Conservation (phyloP, 1,140 invertebrate genomes). For the Conus betulinus region DNA sequence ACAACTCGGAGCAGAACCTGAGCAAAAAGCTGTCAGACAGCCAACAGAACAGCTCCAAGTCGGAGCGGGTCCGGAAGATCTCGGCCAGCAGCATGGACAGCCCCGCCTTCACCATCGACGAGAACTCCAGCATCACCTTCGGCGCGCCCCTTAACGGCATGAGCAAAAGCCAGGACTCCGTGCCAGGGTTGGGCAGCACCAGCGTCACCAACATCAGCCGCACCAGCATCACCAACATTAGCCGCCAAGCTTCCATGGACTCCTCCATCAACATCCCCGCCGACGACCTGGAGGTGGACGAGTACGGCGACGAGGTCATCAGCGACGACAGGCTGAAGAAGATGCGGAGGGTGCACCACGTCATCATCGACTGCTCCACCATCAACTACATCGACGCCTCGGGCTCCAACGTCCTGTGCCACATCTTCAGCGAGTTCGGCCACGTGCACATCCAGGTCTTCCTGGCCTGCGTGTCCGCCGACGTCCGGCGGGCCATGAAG, state of each 20-base stretch:
- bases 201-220: not conserved
- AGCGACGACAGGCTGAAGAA: conserved; percentile 62
- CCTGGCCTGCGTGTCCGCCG: conserved; percentile 59
- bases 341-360: conserved; percentile 67
- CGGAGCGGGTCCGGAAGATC: conserved; percentile 36
- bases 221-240: not conserved
- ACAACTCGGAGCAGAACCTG: conserved; percentile 11
- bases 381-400: conserved; percentile 76
- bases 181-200: not conserved
- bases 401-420: conserved; percentile 73
- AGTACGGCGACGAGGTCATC: conserved; percentile 63
- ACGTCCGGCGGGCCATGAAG: conserved; percentile 62
- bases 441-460: conserved; percentile 69
- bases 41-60: not conserved
- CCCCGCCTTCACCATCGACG: conserved; percentile 50
- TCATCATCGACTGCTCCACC: conserved; percentile 74
- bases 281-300: conserved; percentile 64
- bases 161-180: conserved; percentile 15
- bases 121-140: conserved; percentile 26
- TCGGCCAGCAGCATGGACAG: conserved; percentile 52
- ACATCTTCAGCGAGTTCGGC: conserved; percentile 67
- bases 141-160: not conserved
- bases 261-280: conserved; percentile 47
- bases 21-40: not conserved
- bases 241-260: conserved; percentile 28